Percentiles rank a stretch among this genome's conserved stretches.
These are phyloP conservation scores for Leptinotarsa peninsularis DNA, from an alignment of 2,888 invertebrate genomes.

Conservation along the genomic window DNA sequence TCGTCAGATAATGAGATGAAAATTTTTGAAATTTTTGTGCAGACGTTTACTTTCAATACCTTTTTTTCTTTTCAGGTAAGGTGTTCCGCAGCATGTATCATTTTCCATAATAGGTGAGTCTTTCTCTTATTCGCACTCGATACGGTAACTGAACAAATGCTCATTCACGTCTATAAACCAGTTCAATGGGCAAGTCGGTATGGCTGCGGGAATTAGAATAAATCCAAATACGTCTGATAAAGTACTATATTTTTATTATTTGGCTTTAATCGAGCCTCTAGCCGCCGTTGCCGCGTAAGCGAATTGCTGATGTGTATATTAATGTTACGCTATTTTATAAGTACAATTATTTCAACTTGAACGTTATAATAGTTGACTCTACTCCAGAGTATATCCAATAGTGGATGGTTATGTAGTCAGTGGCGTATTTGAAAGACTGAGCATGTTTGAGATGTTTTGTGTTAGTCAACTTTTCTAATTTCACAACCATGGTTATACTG, in stretches of 20 bases:
- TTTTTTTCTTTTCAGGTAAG: conserved; percentile 14
- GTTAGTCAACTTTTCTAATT: no score
- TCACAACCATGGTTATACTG: no score
- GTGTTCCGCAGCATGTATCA: conserved; percentile 9
- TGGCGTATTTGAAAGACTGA: no score
- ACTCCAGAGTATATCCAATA: conserved; percentile 21
- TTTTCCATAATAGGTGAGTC: conserved; percentile 19
- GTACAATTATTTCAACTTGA: conserved; percentile 33
- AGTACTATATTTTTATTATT: conserved; percentile 26
- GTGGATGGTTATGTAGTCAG: conserved; percentile 8
- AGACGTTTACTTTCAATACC: neutral
- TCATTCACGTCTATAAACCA: conserved; percentile 26
- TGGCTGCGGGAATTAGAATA: conserved; percentile 30
- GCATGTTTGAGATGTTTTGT: no score
- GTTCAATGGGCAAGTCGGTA: conserved; percentile 25
- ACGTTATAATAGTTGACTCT: conserved; percentile 26
- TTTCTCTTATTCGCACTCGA: conserved; percentile 23
- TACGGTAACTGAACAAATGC: conserved; percentile 20
- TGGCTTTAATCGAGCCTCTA: conserved; percentile 30
- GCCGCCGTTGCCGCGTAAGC: conserved; percentile 27
- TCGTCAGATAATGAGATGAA: neutral
- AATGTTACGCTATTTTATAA: conserved; percentile 36
- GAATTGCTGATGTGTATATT: conserved; percentile 38
- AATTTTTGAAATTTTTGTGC: neutral
- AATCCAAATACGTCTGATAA: conserved; percentile 30